These are phyloP conservation scores for Drosophila setifemur DNA, from an alignment of 1,140 invertebrate species.

Conservation along the genomic window DNA sequence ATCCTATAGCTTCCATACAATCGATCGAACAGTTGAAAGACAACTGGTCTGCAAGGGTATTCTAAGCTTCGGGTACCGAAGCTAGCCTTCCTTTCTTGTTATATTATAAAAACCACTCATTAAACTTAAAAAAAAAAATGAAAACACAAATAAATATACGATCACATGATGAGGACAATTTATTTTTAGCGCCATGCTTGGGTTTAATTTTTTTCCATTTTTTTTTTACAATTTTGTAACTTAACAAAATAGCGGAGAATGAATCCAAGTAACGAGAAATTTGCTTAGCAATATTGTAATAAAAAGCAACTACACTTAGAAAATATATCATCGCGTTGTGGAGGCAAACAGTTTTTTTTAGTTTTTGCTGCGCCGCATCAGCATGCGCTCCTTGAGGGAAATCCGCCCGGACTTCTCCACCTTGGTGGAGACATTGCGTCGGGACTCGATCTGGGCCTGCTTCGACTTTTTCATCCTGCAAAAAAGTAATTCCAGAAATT, in stretches of 20 bases:
- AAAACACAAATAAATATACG: too few species aligned
- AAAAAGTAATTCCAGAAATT: not conserved
- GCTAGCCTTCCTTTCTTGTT: too few species aligned
- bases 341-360: slow-evolving; percentile 60
- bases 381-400: slow-evolving; percentile 85
- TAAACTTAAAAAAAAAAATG: too few species aligned
- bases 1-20: too few species aligned
- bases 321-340: slow-evolving; percentile 21
- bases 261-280: slow-evolving; percentile 34
- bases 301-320: slow-evolving; percentile 31
- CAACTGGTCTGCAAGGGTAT: too few species aligned
- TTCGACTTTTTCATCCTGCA: slow-evolving; percentile 86
- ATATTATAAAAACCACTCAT: too few species aligned
- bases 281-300: slow-evolving; percentile 42
- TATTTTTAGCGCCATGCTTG: slow-evolving; percentile 7
- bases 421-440: slow-evolving; percentile 83
- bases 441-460: slow-evolving; percentile 83
- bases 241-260: slow-evolving; percentile 39
- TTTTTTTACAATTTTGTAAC: slow-evolving; percentile 27
- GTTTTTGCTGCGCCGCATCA: slow-evolving; percentile 67
- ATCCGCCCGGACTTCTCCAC: slow-evolving; percentile 84
- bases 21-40: too few species aligned
- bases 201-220: not conserved
- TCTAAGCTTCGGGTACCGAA: too few species aligned
- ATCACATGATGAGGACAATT: slow-evolving; percentile 15